A percentile compares a stretch with the other conserved stretches of the same genome.
These are phyloP conservation scores for Poecilia picta DNA, from an alignment of 2,797 vertebrate species.

Conservation along the genomic window DNA sequence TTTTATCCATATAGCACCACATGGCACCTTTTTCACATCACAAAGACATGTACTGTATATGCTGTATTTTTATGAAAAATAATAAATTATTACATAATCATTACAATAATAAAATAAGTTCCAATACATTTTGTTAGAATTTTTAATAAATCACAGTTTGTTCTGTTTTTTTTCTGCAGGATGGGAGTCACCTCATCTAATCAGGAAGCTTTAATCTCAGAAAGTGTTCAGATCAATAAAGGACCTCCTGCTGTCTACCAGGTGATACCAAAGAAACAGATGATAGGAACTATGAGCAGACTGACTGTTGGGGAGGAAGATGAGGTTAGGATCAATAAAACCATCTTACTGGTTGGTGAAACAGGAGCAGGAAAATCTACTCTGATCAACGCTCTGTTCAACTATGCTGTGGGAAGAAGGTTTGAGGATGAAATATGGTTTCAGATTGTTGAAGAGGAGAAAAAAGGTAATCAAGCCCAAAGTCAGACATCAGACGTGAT, in stretches of 20 bases:
- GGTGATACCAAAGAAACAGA: neutral
- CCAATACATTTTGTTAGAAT: too few relatives aligned
- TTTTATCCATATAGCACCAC: too few relatives aligned
- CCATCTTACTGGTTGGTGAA: neutral
- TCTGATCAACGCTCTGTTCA: neutral
- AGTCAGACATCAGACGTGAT: slow-evolving; percentile 3
- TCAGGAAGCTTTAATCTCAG: neutral
- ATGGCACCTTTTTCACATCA: too few relatives aligned
- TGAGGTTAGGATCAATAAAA: neutral
- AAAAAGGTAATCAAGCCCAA: neutral
- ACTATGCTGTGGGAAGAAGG: neutral
- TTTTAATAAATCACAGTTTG: too few relatives aligned
- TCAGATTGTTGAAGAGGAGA: neutral
- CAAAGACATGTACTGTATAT: too few relatives aligned
- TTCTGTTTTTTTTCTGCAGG: neutral
- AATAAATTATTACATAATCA: too few relatives aligned
- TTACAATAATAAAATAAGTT: too few relatives aligned
- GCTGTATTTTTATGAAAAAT: too few relatives aligned
- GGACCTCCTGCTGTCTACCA: neutral
- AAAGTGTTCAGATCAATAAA: neutral
- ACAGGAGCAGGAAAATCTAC: neutral
- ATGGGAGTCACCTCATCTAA: neutral
- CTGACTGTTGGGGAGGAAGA: neutral
- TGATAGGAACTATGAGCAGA: neutral
- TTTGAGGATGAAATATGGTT: neutral